Conservation (phyloP, 2,797 vertebrate species). For the Dromococcyx pavoninus region DNA sequence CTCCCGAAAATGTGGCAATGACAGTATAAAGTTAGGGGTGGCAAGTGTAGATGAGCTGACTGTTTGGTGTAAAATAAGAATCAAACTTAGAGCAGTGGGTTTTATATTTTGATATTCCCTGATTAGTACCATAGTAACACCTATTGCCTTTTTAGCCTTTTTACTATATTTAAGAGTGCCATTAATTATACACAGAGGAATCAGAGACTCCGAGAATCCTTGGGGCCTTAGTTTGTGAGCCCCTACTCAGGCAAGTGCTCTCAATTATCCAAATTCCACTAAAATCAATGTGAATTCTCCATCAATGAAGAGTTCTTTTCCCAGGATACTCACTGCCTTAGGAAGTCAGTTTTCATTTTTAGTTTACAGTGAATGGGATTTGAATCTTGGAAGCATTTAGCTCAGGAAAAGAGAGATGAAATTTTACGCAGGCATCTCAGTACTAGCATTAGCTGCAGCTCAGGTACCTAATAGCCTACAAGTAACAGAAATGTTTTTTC, state of each 20-base stretch:
- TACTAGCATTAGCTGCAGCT: neutral
- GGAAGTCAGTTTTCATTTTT: neutral
- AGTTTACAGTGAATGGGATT: neutral
- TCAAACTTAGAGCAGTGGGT: neutral
- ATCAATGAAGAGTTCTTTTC: neutral
- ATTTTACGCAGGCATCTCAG: neutral
- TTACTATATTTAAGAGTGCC: neutral
- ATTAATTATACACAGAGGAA: neutral
- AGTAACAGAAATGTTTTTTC: neutral
- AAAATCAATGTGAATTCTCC: neutral
- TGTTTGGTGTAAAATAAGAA: neutral
- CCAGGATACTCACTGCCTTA: neutral
- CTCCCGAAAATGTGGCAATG: neutral
- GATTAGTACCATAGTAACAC: neutral
- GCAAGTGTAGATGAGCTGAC: neutral
- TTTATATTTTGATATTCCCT: neutral
- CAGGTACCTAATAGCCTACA: neutral
- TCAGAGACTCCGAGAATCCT: neutral
- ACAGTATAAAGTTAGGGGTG: neutral
- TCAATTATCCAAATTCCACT: neutral
- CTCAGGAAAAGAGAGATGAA: neutral
- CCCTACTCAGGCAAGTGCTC: neutral
- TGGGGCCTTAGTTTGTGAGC: neutral
- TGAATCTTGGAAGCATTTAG: neutral
- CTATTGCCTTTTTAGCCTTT: neutral